phyloP scores from a whole-genome alignment of 1,140 invertebrate genomes.

The Pseudomyrmex cubaensis region DNA sequence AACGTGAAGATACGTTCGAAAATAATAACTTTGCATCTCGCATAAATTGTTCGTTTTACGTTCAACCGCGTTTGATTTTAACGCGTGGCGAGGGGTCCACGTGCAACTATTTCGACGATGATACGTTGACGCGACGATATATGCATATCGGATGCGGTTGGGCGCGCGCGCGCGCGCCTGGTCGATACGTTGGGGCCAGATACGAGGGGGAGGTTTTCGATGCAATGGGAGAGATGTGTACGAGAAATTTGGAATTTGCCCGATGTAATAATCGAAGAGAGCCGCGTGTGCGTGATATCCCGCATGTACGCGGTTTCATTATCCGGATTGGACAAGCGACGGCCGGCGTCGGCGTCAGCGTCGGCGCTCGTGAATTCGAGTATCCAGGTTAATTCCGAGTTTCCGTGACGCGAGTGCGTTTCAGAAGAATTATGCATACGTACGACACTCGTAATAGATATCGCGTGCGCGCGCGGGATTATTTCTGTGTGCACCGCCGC shows the following conservation, averaged over 20 bases:
- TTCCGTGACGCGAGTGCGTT: constrained; percentile 55
- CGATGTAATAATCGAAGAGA: constrained; percentile 60
- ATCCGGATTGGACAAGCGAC: constrained; percentile 51
- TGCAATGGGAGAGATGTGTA: constrained; percentile 25
- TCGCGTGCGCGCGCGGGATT: constrained; percentile 1
- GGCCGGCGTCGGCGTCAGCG: neutral
- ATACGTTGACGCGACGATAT: constrained; percentile 26
- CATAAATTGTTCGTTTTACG: constrained; percentile 2
- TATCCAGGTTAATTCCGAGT: constrained; percentile 56
- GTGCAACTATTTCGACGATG: constrained; percentile 36
- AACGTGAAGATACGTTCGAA: neutral
- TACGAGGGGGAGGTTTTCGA: constrained; percentile 31
- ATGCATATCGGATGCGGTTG: constrained; percentile 1
- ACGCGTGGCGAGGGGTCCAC: neutral
- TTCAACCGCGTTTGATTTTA: constrained; percentile 27
- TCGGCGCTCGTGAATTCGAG: constrained; percentile 26
- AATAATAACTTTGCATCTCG: neutral
- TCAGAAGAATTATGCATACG: constrained; percentile 43
- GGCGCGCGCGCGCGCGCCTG: neutral
- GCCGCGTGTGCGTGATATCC: constrained; percentile 29
- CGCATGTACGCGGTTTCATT: constrained; percentile 55
- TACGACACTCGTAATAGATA: constrained; percentile 41
- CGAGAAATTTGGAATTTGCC: constrained; percentile 58
- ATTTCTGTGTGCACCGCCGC: neutral
- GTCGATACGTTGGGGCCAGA: constrained; percentile 39